Evolutionary conservation across 1,140 invertebrate species (phyloP).

Genomic region (Choristoneura fumiferana): DNA sequence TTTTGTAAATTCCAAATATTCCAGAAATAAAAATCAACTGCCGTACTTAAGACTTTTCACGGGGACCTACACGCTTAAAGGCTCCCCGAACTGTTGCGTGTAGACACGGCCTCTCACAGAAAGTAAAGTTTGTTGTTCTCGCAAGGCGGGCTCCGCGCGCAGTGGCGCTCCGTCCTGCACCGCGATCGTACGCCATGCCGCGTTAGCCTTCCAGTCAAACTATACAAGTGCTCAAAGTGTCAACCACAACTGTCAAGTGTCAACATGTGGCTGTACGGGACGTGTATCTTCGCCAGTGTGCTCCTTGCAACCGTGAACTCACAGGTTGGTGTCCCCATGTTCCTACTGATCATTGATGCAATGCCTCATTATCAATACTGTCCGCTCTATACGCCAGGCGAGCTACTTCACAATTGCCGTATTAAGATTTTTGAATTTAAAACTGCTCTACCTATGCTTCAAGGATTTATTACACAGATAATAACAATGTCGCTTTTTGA

Average conservation of each 20-base stretch:
- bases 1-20: too few species aligned
- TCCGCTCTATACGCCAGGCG: slow-evolving; percentile 3
- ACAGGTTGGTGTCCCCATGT: slow-evolving; percentile 44
- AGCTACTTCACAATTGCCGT: not conserved
- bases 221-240: slow-evolving; percentile 8
- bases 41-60: too few species aligned
- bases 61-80: too few species aligned
- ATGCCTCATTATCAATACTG: slow-evolving; percentile 1
- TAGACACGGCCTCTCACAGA: slow-evolving; percentile 58
- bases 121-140: slow-evolving; percentile 69
- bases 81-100: slow-evolving; percentile 24
- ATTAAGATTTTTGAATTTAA: slow-evolving; percentile 5
- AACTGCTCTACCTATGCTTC: not conserved
- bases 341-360: not conserved
- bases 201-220: slow-evolving; percentile 35
- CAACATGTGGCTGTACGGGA: slow-evolving; percentile 58
- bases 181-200: slow-evolving; percentile 56
- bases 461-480: too few species aligned
- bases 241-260: slow-evolving; percentile 30
- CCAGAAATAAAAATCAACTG: too few species aligned
- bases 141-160: slow-evolving; percentile 36
- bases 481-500: too few species aligned
- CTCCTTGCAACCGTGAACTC: slow-evolving; percentile 41
- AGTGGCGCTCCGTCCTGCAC: slow-evolving; percentile 60
- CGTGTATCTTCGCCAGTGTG: slow-evolving; percentile 39